A percentile compares a stretch with the other conserved stretches of the same genome.
phyloP scores from a whole-genome alignment of 2,113 vertebrate species.

The Chloroceryle aenea region DNA sequence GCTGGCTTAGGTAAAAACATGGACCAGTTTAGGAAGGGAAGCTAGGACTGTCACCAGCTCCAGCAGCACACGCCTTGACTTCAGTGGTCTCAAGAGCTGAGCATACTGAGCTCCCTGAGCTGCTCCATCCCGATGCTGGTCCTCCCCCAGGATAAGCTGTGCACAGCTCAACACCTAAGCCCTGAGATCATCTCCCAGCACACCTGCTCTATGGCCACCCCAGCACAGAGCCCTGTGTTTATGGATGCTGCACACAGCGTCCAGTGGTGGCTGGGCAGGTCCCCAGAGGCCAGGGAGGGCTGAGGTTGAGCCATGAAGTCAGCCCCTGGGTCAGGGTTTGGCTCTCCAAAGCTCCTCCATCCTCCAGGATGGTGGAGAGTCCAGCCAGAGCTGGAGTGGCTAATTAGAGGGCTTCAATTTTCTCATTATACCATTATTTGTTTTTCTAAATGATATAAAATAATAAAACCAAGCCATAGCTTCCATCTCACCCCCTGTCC shows the following conservation, averaged over 20 bases:
- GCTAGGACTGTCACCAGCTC: rapidly evolving
- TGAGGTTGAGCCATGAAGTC: neutral
- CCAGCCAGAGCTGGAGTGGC: neutral
- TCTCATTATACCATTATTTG: rapidly evolving
- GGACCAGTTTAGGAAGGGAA: neutral
- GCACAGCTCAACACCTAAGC: neutral
- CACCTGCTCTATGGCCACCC: neutral
- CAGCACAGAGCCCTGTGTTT: rapidly evolving
- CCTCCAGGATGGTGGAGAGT: rapidly evolving
- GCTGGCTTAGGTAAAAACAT: rapidly evolving
- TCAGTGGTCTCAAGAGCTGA: neutral
- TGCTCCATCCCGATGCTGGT: neutral
- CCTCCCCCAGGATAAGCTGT: neutral
- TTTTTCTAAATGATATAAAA: neutral
- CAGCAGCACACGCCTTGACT: rapidly evolving
- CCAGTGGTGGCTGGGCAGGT: rapidly evolving
- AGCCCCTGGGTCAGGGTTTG: rapidly evolving
- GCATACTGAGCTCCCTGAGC: rapidly evolving
- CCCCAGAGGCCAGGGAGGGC: rapidly evolving
- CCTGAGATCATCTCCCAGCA: neutral
- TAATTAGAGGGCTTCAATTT: neutral
- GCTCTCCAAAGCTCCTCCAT: neutral
- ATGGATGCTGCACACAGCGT: rapidly evolving
- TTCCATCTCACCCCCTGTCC: neutral
- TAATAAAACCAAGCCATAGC: too few species aligned